phyloP scores from a whole-genome alignment of 2,113 vertebrate species.

The Myiopsitta monachus region DNA sequence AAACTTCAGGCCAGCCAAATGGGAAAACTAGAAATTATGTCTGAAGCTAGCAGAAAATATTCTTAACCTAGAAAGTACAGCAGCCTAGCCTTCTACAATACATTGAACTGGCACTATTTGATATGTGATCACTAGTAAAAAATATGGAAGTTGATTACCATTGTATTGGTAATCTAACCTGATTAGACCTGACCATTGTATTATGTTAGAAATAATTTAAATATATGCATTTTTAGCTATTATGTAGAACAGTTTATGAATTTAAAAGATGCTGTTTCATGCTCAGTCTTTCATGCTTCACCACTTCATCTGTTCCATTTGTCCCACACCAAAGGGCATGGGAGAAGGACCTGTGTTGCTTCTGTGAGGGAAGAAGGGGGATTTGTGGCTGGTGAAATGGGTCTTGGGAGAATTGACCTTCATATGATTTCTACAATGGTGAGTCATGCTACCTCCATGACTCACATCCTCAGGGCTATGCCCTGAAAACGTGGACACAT shows the following conservation, averaged over 20 bases:
- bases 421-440: neutral
- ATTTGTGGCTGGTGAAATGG: neutral
- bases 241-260: neutral
- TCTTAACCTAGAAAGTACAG: neutral
- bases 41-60: neutral
- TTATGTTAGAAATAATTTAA: neutral
- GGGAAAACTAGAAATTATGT: neutral
- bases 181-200: neutral
- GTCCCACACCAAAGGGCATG: neutral
- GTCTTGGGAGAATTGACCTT: neutral
- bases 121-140: neutral
- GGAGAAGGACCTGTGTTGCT: neutral
- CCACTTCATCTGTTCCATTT: neutral
- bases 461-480: neutral
- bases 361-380: neutral
- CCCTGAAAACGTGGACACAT: neutral
- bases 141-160: neutral
- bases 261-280: neutral
- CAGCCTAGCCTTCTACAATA: neutral
- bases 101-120: neutral
- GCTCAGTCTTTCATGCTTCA: neutral
- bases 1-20: neutral
- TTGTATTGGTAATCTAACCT: too few relatives aligned
- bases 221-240: neutral
- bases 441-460: neutral